Evolutionary conservation across 2,113 vertebrate species (phyloP).

Genomic region (Rhinichthys klamathensis): DNA sequence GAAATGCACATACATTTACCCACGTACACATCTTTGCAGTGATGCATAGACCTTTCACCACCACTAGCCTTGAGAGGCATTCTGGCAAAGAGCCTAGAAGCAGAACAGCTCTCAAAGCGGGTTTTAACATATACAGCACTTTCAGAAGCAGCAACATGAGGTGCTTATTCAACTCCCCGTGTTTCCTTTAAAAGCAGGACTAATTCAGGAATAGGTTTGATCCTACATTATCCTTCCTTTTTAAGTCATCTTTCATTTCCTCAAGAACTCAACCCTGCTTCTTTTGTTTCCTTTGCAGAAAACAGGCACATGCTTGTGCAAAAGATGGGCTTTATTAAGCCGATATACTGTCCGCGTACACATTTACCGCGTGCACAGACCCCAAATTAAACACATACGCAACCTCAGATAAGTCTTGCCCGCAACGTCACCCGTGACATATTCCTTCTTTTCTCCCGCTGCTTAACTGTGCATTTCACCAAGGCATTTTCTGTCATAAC

Average conservation of each 20-base stretch:
- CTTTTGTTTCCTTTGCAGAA: conserved; percentile 17
- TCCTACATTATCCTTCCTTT: conserved; percentile 24
- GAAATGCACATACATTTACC: conserved; percentile 6
- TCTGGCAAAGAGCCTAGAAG: conserved; percentile 41
- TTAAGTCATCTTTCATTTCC: conserved; percentile 25
- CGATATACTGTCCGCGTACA: background rate
- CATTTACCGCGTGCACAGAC: background rate
- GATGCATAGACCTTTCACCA: conserved; percentile 39
- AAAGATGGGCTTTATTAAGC: background rate
- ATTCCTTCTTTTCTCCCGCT: conserved; percentile 16
- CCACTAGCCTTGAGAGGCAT: background rate
- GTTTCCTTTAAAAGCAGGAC: conserved; percentile 27
- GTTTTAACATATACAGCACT: conserved; percentile 20
- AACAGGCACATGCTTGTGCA: conserved; percentile 3
- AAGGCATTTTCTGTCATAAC: conserved; percentile 46
- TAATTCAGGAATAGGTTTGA: conserved; percentile 21
- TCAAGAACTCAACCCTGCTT: background rate
- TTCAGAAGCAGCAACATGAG: background rate
- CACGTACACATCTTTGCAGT: conserved; percentile 12
- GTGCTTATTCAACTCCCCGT: background rate
- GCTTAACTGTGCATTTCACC: background rate
- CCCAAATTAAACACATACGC: background rate
- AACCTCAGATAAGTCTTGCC: conserved; percentile 12
- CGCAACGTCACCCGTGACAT: conserved; percentile 8
- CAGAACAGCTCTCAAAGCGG: conserved; percentile 18